Conservation (phyloP, 2,113 vertebrate genomes). For the Centropus unirufus region DNA sequence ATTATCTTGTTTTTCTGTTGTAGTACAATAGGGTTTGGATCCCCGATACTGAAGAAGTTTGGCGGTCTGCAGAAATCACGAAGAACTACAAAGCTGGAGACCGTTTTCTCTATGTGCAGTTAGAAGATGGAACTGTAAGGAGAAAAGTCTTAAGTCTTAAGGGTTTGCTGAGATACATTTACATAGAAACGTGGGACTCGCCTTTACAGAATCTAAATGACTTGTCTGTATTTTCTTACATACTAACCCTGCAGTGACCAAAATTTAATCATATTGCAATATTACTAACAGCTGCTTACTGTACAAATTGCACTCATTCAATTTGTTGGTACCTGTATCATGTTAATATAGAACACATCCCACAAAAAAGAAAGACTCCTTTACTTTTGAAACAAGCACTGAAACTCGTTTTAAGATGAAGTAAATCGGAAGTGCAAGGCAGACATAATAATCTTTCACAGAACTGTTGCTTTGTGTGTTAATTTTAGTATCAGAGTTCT, state of each 20-base stretch:
- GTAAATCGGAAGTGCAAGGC: background rate
- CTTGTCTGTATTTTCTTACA: background rate
- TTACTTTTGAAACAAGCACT: background rate
- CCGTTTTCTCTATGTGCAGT: constrained; percentile 76
- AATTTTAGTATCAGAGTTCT: background rate
- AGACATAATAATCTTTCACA: background rate
- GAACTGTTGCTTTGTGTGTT: background rate
- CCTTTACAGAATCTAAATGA: rapidly evolving
- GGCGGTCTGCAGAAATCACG: constrained; percentile 93
- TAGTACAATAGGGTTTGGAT: constrained; percentile 98
- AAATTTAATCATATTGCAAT: background rate
- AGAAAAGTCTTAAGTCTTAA: background rate
- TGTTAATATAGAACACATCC: background rate
- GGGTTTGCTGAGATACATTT: background rate
- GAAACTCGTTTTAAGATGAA: background rate
- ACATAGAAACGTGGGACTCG: background rate
- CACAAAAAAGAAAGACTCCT: background rate
- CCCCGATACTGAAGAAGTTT: constrained; percentile 89
- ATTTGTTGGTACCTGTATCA: too few species aligned
- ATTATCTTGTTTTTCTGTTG: background rate
- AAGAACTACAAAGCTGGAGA: constrained; percentile 85
- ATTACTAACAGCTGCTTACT: background rate
- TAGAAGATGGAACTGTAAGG: constrained; percentile 92
- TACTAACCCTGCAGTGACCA: background rate
- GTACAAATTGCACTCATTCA: too few species aligned